Conservation (phyloP, 2,888 invertebrate genomes). For the Synergus umbraculus region DNA sequence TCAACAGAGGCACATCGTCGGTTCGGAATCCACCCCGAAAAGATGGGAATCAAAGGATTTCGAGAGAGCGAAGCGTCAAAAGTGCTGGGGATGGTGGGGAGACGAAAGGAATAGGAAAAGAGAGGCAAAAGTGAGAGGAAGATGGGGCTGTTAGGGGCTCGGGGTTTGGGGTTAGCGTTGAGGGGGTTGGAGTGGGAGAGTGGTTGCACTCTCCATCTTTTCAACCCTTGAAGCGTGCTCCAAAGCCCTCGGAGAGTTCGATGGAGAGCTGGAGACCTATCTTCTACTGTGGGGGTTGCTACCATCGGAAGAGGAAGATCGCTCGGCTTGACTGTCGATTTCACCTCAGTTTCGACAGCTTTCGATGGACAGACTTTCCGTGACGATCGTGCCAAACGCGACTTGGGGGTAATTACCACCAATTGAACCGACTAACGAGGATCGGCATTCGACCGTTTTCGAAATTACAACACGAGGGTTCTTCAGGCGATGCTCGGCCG, state of each 20-base stretch:
- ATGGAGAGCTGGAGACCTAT: constrained; percentile 43
- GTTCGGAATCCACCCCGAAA: constrained; percentile 67
- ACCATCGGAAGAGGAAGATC: constrained; percentile 52
- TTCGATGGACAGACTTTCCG: constrained; percentile 37
- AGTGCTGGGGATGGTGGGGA: constrained; percentile 60
- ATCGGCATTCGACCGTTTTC: constrained; percentile 45
- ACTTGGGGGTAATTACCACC: constrained; percentile 49
- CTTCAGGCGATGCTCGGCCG: not conserved
- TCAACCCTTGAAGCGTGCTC: constrained; percentile 50
- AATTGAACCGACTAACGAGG: constrained; percentile 51
- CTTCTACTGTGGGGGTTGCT: constrained; percentile 39
- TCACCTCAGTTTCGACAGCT: constrained; percentile 46
- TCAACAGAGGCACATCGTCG: constrained; percentile 69
- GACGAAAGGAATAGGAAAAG: constrained; percentile 47
- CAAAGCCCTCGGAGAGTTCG: constrained; percentile 44
- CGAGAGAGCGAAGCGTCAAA: constrained; percentile 70
- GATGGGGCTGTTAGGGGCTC: constrained; percentile 7
- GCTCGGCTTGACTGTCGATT: constrained; percentile 50
- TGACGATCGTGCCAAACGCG: constrained; percentile 40
- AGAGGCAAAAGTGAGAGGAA: constrained; percentile 36
- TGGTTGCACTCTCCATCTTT: constrained; percentile 57
- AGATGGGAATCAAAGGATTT: constrained; percentile 77
- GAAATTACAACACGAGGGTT: constrained; percentile 46
- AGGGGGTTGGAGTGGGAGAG: constrained; percentile 54
- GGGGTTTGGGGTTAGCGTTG: constrained; percentile 21